Evolutionary conservation across 2,797 vertebrate genomes (phyloP).

Genomic region (Pteronotus mesoamericanus): DNA sequence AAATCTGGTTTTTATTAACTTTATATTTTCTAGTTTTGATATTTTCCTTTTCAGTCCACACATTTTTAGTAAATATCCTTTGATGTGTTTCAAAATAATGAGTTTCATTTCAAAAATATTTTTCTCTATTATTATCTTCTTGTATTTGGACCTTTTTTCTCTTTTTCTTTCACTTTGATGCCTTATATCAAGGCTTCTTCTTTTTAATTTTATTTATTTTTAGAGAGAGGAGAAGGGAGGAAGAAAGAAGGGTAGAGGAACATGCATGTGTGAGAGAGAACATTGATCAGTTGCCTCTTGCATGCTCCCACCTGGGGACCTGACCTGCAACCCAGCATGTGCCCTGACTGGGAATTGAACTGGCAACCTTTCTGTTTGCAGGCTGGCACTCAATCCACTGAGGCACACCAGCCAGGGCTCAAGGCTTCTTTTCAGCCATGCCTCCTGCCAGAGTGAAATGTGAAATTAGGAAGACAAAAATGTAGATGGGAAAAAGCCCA

Average conservation of each 20-base stretch:
- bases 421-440: not conserved
- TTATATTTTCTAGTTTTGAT: not conserved
- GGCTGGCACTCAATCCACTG: too few relatives aligned
- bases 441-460: not conserved
- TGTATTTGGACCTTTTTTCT: not conserved
- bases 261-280: too few relatives aligned
- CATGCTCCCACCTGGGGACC: too few relatives aligned
- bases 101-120: constrained; percentile 11
- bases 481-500: not conserved
- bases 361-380: too few relatives aligned
- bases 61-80: constrained; percentile 7
- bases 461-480: not conserved
- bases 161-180: not conserved
- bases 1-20: not conserved
- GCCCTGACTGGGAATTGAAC: too few relatives aligned
- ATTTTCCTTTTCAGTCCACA: not conserved
- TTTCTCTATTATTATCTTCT: not conserved
- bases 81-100: not conserved
- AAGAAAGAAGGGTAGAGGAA: too few relatives aligned
- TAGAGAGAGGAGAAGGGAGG: too few relatives aligned
- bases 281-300: too few relatives aligned
- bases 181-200: not conserved
- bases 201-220: not conserved
- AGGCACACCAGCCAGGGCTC: not conserved
- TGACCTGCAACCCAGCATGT: too few relatives aligned